phyloP scores from a whole-genome alignment of 2,113 vertebrate genomes.

The Aphelocoma coerulescens region DNA sequence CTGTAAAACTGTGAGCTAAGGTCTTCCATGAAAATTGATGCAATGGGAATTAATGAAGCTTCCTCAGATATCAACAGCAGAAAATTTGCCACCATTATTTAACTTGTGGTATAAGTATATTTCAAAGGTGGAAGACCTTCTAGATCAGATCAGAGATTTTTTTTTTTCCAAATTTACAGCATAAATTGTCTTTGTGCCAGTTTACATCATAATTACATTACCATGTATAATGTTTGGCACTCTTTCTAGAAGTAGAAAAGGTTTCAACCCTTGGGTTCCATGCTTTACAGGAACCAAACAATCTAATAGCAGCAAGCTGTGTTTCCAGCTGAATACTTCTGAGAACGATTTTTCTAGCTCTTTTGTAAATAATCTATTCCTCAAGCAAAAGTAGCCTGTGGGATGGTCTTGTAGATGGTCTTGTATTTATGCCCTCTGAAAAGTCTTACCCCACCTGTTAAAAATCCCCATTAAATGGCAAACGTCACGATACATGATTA shows the following conservation, averaged over 20 bases:
- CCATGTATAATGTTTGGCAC: background rate
- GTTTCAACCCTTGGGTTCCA: background rate
- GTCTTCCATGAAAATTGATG: background rate
- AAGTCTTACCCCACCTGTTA: background rate
- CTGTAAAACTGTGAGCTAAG: background rate
- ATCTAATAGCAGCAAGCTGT: background rate
- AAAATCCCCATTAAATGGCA: background rate
- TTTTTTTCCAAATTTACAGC: background rate
- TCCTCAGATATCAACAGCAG: background rate
- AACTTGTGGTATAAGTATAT: background rate
- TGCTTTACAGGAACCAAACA: background rate
- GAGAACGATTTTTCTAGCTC: background rate
- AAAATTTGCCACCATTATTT: background rate
- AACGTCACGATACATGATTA: background rate
- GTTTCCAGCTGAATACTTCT: background rate
- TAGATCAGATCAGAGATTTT: background rate
- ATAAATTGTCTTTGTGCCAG: background rate
- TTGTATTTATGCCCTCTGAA: background rate
- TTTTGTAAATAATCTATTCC: background rate
- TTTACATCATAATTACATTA: slow-evolving; percentile 33
- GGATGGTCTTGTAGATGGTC: fast-evolving
- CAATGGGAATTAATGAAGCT: background rate
- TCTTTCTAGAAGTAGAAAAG: background rate
- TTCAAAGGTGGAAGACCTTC: background rate
- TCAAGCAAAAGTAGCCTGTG: background rate